phyloP scores from a whole-genome alignment of 1,140 invertebrate genomes.

The Cryptotermes secundus region DNA sequence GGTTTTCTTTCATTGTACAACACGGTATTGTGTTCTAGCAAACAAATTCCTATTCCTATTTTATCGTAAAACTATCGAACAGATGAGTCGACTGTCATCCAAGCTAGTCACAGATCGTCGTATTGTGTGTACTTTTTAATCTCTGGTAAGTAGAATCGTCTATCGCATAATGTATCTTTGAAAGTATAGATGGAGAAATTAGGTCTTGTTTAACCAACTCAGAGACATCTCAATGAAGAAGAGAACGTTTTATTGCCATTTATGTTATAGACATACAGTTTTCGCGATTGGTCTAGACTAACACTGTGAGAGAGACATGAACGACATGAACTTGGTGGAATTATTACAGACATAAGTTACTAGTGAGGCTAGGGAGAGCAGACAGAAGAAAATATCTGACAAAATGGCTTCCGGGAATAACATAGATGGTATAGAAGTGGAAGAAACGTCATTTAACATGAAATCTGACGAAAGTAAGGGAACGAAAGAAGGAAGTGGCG shows the following conservation, averaged over 20 bases:
- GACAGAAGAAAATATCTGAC: slow-evolving; percentile 36
- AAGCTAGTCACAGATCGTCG: too few relatives aligned
- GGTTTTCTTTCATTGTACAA: too few relatives aligned
- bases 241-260: neutral
- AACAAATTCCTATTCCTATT: too few relatives aligned
- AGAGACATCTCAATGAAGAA: neutral
- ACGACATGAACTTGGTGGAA: too few relatives aligned
- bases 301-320: neutral
- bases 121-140: too few relatives aligned
- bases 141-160: too few relatives aligned
- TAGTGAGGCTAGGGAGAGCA: neutral
- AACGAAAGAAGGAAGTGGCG: neutral
- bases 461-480: slow-evolving; percentile 26
- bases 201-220: too few relatives aligned
- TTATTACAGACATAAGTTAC: neutral
- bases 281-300: neutral
- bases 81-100: too few relatives aligned
- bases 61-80: too few relatives aligned
- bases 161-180: too few relatives aligned
- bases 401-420: slow-evolving; percentile 71
- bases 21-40: too few relatives aligned
- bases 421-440: slow-evolving; percentile 64
- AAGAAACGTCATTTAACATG: slow-evolving; percentile 46
- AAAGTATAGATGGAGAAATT: too few relatives aligned
- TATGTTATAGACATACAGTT: neutral